phyloP scores from a whole-genome alignment of 2,888 invertebrate genomes.

The Ormyrus rosae region DNA sequence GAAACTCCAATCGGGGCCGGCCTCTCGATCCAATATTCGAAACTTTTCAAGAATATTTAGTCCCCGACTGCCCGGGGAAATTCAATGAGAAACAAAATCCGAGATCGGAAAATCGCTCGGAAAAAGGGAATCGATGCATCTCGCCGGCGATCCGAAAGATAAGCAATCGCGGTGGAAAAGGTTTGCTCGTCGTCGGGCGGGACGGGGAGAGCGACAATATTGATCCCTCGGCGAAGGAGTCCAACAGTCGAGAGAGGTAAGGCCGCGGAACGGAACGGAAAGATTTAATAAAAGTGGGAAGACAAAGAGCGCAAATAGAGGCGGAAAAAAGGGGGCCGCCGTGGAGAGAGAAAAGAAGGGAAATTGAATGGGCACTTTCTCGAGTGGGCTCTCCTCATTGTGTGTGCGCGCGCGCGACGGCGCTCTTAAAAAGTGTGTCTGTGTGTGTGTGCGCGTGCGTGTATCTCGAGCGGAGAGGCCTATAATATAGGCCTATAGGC shows the following conservation, averaged over 20 bases:
- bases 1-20: too few species aligned
- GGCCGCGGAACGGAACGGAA: background rate
- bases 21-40: conserved; percentile 22
- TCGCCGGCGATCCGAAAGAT: background rate
- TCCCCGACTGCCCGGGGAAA: background rate
- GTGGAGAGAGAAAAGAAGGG: background rate
- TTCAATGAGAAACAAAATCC: too few species aligned
- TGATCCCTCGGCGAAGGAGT: conserved; percentile 6
- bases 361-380: conserved; percentile 44
- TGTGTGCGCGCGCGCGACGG: background rate
- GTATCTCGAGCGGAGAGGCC: background rate
- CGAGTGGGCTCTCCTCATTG: conserved; percentile 19
- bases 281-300: conserved; percentile 34
- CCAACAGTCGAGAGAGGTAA: background rate
- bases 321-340: background rate
- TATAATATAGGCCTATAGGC: conserved; percentile 8
- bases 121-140: background rate
- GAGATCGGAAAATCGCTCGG: too few species aligned
- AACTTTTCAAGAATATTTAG: conserved; percentile 4
- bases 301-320: conserved; percentile 25
- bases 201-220: conserved; percentile 8
- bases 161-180: background rate
- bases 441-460: too few species aligned
- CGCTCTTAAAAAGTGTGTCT: background rate
- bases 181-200: background rate